Evolutionary conservation across 1,140 invertebrate species (phyloP).

Genomic region (Hyphantria cunea): DNA sequence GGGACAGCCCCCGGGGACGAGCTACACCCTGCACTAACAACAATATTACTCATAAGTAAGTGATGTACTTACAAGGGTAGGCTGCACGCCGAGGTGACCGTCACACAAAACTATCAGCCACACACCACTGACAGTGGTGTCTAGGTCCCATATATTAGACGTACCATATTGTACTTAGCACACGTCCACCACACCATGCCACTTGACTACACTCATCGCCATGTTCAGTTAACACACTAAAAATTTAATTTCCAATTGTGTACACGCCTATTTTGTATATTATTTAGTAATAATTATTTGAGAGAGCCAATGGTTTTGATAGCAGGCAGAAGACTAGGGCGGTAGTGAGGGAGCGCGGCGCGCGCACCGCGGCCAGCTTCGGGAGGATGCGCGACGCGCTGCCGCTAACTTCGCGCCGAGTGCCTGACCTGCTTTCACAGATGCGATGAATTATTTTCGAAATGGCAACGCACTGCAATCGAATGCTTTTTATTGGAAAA

Average conservation of each 20-base stretch:
- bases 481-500: constrained; percentile 11
- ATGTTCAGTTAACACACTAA: constrained; percentile 10
- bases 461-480: constrained; percentile 59
- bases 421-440: constrained; percentile 56
- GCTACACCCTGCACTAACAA: not conserved
- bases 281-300: constrained; percentile 40
- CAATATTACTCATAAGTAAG: too few relatives aligned
- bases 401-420: constrained; percentile 48
- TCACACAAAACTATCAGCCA: constrained; percentile 15
- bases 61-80: constrained; percentile 1
- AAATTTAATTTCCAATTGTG: constrained; percentile 23
- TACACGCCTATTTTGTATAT: constrained; percentile 42
- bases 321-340: constrained; percentile 25
- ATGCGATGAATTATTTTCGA: constrained; percentile 71
- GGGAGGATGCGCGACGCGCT: constrained; percentile 30
- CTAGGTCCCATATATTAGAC: constrained; percentile 17
- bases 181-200: not conserved
- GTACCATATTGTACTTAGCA: constrained; percentile 22
- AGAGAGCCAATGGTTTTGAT: constrained; percentile 31
- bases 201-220: constrained; percentile 6
- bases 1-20: not conserved
- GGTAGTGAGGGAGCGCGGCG: constrained; percentile 33
- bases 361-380: constrained; percentile 49
- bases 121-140: constrained; percentile 5
- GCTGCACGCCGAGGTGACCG: not conserved